Percentiles rank a stretch among this genome's conserved stretches.
Evolutionary conservation across 2,113 vertebrate genomes (phyloP).

Genomic region (Telmatochromis brichardi): DNA sequence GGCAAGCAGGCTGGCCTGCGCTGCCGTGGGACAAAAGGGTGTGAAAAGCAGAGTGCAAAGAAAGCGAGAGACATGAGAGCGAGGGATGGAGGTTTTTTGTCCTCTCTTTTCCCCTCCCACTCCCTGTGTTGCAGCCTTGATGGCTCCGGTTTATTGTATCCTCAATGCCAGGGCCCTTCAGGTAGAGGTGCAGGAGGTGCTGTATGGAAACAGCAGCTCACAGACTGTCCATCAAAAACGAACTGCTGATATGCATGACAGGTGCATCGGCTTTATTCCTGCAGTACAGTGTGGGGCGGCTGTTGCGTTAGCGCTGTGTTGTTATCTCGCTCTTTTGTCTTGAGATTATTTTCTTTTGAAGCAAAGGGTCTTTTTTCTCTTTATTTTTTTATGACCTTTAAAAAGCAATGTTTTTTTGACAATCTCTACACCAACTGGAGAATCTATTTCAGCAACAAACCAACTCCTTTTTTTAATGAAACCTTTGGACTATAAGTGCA

Average conservation of each 20-base stretch:
- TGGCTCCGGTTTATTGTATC: slow-evolving; percentile 26
- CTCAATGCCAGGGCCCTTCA: slow-evolving; percentile 21
- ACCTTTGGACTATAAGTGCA: background rate
- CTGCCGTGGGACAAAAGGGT: slow-evolving; percentile 35
- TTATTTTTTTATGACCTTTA: background rate
- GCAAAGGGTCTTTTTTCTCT: background rate
- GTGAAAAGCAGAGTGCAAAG: slow-evolving; percentile 42
- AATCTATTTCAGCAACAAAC: background rate
- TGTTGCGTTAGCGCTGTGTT: background rate
- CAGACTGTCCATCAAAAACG: background rate
- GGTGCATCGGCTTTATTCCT: background rate
- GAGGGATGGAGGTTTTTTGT: slow-evolving; percentile 50
- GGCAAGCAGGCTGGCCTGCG: slow-evolving; percentile 5
- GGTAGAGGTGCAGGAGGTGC: slow-evolving; percentile 6
- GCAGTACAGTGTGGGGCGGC: background rate
- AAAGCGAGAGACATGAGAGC: slow-evolving; percentile 26
- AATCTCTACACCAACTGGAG: background rate
- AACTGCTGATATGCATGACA: slow-evolving; percentile 7
- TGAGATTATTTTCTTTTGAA: background rate
- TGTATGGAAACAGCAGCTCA: background rate
- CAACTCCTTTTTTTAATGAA: background rate
- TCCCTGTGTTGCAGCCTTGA: slow-evolving; percentile 21
- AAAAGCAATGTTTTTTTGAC: background rate
- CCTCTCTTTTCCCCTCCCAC: background rate
- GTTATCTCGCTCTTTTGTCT: background rate